phyloP scores from a whole-genome alignment of 2,888 invertebrate species.

The Callyntrura sp. region DNA sequence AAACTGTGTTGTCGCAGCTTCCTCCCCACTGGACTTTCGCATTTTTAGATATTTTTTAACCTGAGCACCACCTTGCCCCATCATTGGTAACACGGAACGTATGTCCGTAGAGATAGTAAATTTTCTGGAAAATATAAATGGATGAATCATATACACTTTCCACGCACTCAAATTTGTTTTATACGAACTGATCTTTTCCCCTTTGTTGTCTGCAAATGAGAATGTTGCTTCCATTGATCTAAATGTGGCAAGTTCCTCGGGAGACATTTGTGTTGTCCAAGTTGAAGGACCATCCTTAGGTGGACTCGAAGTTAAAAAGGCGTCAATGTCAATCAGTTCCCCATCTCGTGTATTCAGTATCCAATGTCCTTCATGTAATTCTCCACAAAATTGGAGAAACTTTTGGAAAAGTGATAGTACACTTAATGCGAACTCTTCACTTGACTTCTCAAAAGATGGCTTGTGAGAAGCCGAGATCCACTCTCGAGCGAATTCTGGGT shows the following conservation, averaged over 20 bases:
- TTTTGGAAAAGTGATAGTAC: not conserved
- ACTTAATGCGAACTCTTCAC: not conserved
- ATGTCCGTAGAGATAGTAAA: not conserved
- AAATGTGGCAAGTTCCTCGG: not conserved
- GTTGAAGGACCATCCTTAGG: not conserved
- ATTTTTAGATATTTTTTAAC: not conserved
- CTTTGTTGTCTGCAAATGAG: not conserved
- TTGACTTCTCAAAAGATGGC: not conserved
- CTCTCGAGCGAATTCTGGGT: not conserved
- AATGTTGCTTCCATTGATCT: not conserved
- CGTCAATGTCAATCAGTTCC: not conserved
- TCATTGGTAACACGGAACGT: not conserved
- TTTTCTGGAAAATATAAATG: not conserved
- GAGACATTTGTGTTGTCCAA: not conserved
- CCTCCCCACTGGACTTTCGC: not conserved
- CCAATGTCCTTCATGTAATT: not conserved
- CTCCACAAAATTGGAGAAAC: not conserved
- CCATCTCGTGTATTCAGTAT: conserved; percentile 19
- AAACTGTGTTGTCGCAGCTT: not conserved
- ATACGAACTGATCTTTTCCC: not conserved
- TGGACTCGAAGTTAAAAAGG: not conserved
- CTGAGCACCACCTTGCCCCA: not conserved
- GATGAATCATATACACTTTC: conserved; percentile 17
- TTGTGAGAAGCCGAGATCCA: not conserved
- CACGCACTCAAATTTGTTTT: not conserved